phyloP scores from a whole-genome alignment of 2,113 vertebrate species.

The Chunga burmeisteri region DNA sequence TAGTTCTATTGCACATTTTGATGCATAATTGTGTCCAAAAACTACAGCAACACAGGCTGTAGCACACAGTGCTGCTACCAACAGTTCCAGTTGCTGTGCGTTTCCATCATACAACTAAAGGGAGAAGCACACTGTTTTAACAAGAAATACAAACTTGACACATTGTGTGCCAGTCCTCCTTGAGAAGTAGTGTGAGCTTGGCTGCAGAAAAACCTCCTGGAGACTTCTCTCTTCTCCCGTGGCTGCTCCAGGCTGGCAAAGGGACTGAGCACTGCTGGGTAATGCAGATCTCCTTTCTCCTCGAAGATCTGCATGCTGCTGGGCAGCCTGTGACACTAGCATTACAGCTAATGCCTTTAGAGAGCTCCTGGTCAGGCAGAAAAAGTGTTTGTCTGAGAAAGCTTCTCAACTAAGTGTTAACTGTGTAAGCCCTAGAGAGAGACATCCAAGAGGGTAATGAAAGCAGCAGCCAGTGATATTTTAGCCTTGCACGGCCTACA shows the following conservation, averaged over 20 bases:
- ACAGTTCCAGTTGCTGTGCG: background rate
- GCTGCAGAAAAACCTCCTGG: background rate
- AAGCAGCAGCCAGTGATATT: background rate
- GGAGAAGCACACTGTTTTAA: background rate
- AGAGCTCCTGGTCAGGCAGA: background rate
- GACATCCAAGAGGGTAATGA: background rate
- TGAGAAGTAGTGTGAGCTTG: background rate
- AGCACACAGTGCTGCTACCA: background rate
- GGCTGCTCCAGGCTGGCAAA: background rate
- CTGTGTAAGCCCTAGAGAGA: background rate
- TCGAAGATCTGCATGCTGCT: rapidly evolving
- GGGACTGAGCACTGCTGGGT: background rate
- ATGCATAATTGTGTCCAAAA: background rate
- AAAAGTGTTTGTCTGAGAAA: background rate
- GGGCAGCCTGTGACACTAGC: background rate
- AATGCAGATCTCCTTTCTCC: background rate
- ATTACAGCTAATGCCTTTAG: background rate
- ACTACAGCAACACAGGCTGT: background rate
- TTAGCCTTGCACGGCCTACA: background rate
- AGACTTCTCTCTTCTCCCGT: background rate
- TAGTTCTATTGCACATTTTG: background rate
- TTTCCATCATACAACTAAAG: background rate
- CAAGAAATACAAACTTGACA: background rate
- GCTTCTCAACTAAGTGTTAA: background rate
- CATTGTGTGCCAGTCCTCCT: background rate